Evolutionary conservation across 2,113 vertebrate genomes (phyloP), one percentile per base, ranked within the genome.

Genomic region (Lagopus leucura): DNA sequence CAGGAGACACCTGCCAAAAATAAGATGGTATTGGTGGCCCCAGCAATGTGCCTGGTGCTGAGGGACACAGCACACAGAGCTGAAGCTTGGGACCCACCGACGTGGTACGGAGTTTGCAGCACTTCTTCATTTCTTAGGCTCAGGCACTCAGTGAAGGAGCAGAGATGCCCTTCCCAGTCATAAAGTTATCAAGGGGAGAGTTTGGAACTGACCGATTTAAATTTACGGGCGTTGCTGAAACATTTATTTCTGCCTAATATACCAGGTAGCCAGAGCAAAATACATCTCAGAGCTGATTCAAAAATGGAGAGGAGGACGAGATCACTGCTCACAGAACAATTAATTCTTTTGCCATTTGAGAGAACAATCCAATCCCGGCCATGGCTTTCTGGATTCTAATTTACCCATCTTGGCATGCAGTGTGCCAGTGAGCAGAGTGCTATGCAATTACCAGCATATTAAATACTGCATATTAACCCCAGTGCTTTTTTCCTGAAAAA

Each of bases 261-360:
- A 34, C 69, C 91, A 88, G 38, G 57, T 34, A 90, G 82, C 70
- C 30, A 7, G 52, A 57, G 79, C 85, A 86, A 92, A 93, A 81
- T 60, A 25, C 61, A 42, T n/a, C 8, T 2, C 57, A 61, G 52
- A 74, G 24, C 42, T 36, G 72, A 58, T 57, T 69, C 52, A 25
- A 48, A 86, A 89, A 65, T 28, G 27, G 74, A 83, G 74, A 47
- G 19, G 47, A 38, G 65, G 61, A 60, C 67, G 48, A 86, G 77
- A 92, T 82, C 3, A 2, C 8, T 77, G 48, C 22, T 71, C 54
- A 45, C 30, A 54, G 75, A 89, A 78, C 67, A 38, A 83, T 38
- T 79, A 66, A 72, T 24, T 64, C 36, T 36, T 84, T 30, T 0
- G 1, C 38, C 48, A 18, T 87, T 64, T 80, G 88, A 47, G 28